phyloP scores from a whole-genome alignment of 2,113 vertebrate genomes.

The Ancistrus triradiatus region DNA sequence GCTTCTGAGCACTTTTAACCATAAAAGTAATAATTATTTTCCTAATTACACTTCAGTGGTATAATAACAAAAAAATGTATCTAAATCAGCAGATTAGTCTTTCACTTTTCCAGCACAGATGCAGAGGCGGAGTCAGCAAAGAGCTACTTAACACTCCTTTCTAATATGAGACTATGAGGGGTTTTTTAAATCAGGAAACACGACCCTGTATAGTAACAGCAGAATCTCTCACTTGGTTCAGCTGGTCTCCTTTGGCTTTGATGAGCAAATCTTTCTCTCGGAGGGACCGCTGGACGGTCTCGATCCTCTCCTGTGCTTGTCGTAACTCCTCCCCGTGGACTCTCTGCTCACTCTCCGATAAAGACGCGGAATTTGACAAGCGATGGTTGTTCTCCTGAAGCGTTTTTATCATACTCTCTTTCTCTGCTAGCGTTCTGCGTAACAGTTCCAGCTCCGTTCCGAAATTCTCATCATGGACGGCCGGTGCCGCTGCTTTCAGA shows the following conservation, averaged over 20 bases:
- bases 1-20: too few relatives aligned
- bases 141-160: too few relatives aligned
- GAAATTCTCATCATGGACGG: conserved; percentile 47
- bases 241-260: conserved; percentile 89
- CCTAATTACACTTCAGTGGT: too few relatives aligned
- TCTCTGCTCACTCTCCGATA: conserved; percentile 74
- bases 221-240: conserved; percentile 71
- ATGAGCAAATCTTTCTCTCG: conserved; percentile 93
- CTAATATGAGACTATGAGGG: too few relatives aligned
- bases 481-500: conserved; percentile 1
- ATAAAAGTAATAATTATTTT: too few relatives aligned
- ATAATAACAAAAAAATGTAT: too few relatives aligned
- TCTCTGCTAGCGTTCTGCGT: conserved; percentile 71
- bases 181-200: too few relatives aligned
- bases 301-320: conserved; percentile 75
- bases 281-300: conserved; percentile 80
- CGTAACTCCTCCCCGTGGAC: conserved; percentile 73
- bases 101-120: too few relatives aligned
- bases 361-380: conserved; percentile 77
- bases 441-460: conserved; percentile 69
- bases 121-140: too few relatives aligned
- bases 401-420: conserved; percentile 75
- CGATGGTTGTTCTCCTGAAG: conserved; percentile 91
- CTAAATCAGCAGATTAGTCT: too few relatives aligned
- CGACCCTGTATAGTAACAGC: too few relatives aligned